Conservation (phyloP, 37 sponge, comb jelly and placozoan species). For the Amphimedon queenslandica region DNA sequence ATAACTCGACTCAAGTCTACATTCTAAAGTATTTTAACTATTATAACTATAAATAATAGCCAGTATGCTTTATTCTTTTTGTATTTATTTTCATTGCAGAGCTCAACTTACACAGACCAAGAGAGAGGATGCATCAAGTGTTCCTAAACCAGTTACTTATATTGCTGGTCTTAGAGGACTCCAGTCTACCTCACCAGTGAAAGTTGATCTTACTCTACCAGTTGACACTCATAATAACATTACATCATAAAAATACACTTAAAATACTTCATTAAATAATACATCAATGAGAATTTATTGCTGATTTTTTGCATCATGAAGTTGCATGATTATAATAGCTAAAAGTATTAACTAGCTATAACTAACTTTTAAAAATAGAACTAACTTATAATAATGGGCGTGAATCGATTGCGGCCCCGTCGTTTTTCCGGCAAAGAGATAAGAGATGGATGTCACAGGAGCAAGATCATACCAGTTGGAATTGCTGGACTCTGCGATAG, state of each 20-base stretch:
- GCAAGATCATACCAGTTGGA: conserved; percentile 86
- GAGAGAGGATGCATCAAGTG: conserved; percentile 64
- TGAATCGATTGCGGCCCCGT: no score
- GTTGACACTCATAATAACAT: conserved; percentile 71
- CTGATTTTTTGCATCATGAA: no score
- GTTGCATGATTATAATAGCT: no score
- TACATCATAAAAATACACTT: conserved; percentile 19
- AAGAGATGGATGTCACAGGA: neutral
- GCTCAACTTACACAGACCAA: conserved; percentile 73
- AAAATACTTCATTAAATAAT: no score
- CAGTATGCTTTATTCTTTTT: neutral
- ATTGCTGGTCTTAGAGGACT: conserved; percentile 88
- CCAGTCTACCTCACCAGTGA: conserved; percentile 5
- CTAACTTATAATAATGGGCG: no score
- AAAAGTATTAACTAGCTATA: no score
- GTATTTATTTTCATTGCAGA: conserved; percentile 30
- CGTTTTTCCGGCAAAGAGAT: neutral
- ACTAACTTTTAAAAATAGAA: no score
- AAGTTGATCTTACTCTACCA: conserved; percentile 74
- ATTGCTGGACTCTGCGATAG: conserved; percentile 74
- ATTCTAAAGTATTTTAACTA: conserved; percentile 70
- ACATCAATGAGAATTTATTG: no score
- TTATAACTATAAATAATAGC: neutral
- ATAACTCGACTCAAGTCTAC: conserved; percentile 93
- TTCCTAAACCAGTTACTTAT: conserved; percentile 87